Evolutionary conservation across 2,888 invertebrate species (phyloP).

Genomic region (Itoplectis maculator): DNA sequence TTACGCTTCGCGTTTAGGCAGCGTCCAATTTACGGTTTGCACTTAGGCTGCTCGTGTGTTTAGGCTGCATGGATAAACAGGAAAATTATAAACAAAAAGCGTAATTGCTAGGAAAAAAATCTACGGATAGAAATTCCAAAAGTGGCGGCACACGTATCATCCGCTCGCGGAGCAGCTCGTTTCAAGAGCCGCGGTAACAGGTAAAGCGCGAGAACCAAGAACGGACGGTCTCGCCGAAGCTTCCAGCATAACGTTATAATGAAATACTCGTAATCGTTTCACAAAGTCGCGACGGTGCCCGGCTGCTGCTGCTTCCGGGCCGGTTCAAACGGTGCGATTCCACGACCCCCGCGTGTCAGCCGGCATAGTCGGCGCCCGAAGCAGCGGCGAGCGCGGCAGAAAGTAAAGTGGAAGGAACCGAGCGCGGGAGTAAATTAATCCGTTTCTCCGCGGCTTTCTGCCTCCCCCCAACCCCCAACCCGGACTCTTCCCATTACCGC

Average conservation of each 20-base stretch:
- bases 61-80: too few species aligned
- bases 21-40: background rate
- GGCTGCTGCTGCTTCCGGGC: constrained; percentile 13
- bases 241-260: constrained; percentile 61
- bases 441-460: constrained; percentile 71
- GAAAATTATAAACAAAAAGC: too few species aligned
- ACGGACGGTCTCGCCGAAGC: constrained; percentile 41
- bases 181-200: background rate
- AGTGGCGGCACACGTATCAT: too few species aligned
- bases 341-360: constrained; percentile 30
- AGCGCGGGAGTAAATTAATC: constrained; percentile 77
- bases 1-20: background rate
- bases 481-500: constrained; percentile 66
- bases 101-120: background rate
- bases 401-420: constrained; percentile 65
- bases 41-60: background rate
- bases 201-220: background rate
- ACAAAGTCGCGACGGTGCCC: constrained; percentile 43
- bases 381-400: constrained; percentile 40
- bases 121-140: background rate
- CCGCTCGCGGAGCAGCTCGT: background rate
- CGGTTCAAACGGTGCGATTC: constrained; percentile 46
- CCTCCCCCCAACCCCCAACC: too few species aligned
- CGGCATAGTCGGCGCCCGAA: constrained; percentile 16
- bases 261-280: constrained; percentile 65